Conservation (phyloP, 1,140 invertebrate species). For the Helicoverpa armigera region DNA sequence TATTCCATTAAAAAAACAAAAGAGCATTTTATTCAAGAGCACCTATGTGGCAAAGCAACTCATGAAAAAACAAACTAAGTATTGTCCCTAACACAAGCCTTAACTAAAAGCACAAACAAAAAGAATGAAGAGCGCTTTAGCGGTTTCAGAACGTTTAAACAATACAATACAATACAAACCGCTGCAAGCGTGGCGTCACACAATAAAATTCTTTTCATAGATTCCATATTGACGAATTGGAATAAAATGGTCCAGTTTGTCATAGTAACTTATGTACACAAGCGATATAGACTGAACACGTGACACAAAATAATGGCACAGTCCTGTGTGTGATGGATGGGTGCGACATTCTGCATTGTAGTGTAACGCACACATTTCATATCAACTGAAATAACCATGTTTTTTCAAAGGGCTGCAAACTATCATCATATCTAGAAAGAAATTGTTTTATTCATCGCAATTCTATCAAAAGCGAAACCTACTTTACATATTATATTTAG, state of each 20-base stretch:
- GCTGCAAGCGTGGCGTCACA: neutral
- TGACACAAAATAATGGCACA: conserved; percentile 18
- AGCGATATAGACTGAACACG: conserved; percentile 1
- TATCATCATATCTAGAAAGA: no score
- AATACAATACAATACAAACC: neutral
- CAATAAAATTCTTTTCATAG: neutral
- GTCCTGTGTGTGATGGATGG: conserved; percentile 5
- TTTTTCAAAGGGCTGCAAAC: no score
- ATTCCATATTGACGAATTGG: neutral
- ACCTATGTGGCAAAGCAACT: no score
- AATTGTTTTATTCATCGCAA: no score
- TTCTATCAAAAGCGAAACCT: no score
- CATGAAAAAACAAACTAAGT: no score
- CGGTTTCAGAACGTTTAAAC: no score
- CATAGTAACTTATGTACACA: conserved; percentile 35
- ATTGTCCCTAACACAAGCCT: no score
- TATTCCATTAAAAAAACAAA: no score
- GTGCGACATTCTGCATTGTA: neutral
- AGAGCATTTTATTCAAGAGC: no score
- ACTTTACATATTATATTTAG: no score
- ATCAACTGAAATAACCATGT: neutral
- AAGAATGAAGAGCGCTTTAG: neutral
- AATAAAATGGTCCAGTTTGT: conserved; percentile 17
- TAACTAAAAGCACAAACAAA: neutral
- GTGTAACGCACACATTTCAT: neutral